Base-by-base conservation (phyloP, 2,797 vertebrate genomes). In the Parotocinclus haroldoi region DNA sequence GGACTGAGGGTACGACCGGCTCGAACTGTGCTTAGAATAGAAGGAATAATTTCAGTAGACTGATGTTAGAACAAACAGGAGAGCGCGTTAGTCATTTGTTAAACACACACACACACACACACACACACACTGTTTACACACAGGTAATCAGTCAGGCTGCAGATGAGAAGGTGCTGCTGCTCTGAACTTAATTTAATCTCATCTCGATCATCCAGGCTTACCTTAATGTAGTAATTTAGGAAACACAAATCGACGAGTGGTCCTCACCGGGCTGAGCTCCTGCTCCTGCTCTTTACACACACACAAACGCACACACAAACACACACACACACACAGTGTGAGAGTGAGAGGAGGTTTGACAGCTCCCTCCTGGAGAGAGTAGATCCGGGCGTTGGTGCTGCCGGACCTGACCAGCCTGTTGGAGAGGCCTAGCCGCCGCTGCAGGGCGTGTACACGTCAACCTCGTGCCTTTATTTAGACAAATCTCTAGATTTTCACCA, bases 401-500 rank as follows among this genome's bases (percentile, higher is more conserved):
- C 88, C 72, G 56, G 79, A 89, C 88, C 82, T 86, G 86, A 82
- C 76, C 61, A 87, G 84, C 86, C 79, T 87, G 89, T 90, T 83
- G 74, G 69, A 80, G 80, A 72, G 70, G 79, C 72, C 69, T 58
- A 44, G 62, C 68, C 19, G 11, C 69, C 75, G 53, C 54, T 65
- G 38, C 14, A 66, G 58, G 39, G 60, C 78, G 87, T 86, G 84
- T 79, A 84, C 38, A 19, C 66, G 63, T 77, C 4, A 42, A 9
- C 79, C 79, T 79, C 77, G 81, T 70, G 56, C 59, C 19, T 36
- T 73, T 71, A 53, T 63, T 54, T 67, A 67, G 40, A 18, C 13
- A 27, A 14, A 50, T 73, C 52, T 27, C 45, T 14, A 61, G 55
- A 40, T 45, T 62, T 68, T 61, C 52, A 8, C 7, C 48, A 14